A percentile compares a stretch with the other conserved stretches of the same genome.
Conservation (phyloP, 2,113 vertebrate species). For the Orcinus orca region DNA sequence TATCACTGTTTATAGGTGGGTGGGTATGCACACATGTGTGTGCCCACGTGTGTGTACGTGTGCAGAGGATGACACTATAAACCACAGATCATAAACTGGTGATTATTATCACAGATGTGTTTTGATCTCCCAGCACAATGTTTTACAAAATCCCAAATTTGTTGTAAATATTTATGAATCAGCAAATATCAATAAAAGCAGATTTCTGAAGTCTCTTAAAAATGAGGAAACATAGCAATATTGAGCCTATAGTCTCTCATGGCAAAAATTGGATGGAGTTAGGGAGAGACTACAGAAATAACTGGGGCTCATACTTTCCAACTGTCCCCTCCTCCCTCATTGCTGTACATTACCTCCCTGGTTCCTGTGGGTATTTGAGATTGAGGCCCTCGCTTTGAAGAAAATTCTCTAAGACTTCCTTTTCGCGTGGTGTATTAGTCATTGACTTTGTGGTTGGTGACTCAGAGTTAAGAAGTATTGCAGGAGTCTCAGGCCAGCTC, state of each 20-base stretch:
- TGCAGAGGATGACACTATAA: neutral
- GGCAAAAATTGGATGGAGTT: neutral
- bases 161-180: neutral
- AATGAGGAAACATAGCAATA: neutral
- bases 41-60: neutral
- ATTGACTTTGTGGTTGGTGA: neutral
- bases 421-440: neutral
- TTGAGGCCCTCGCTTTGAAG: neutral
- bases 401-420: neutral
- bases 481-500: neutral
- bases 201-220: constrained; percentile 29
- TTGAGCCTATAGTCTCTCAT: neutral
- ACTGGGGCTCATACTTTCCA: neutral
- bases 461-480: neutral
- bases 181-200: neutral
- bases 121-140: neutral
- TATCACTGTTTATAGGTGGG: neutral
- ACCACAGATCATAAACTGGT: neutral
- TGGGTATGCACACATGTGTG: neutral
- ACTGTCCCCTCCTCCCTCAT: no score
- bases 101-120: neutral
- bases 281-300: neutral
- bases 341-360: neutral
- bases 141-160: constrained; percentile 37
- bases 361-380: neutral